Evolutionary conservation across 37 sponge, comb jelly and placozoan species (phyloP).

Genomic region (Aphrocallistes beatrix): DNA sequence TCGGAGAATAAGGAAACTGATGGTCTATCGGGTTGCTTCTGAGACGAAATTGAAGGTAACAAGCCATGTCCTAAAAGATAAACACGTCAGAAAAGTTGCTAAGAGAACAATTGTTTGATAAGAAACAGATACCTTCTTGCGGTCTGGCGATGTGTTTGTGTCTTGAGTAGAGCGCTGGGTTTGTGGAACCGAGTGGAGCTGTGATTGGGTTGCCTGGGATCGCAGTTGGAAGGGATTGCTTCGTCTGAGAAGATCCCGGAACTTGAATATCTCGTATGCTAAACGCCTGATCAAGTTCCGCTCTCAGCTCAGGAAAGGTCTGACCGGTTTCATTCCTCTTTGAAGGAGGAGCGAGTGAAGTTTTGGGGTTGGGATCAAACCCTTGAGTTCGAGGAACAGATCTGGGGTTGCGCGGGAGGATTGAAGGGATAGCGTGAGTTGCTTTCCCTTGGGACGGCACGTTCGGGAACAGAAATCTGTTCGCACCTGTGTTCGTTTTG

Average conservation of each 20-base stretch:
- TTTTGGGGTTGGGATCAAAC: too few species aligned
- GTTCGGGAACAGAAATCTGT: neutral
- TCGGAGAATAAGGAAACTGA: neutral
- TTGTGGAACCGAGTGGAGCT: neutral
- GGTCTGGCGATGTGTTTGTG: neutral
- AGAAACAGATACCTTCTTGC: neutral
- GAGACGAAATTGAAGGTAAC: neutral
- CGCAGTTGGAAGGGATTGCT: neutral
- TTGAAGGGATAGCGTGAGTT: too few species aligned
- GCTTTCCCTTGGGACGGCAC: neutral
- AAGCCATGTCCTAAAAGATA: neutral
- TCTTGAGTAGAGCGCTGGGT: neutral
- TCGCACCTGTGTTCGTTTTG: neutral
- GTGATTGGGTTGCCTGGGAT: neutral
- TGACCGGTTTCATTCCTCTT: neutral
- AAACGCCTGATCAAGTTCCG: neutral
- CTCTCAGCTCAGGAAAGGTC: neutral
- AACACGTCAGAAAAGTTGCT: too few species aligned
- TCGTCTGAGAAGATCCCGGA: neutral
- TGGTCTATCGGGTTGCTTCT: neutral
- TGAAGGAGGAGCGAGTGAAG: neutral
- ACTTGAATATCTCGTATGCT: constrained; percentile 6
- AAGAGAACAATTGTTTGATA: too few species aligned
- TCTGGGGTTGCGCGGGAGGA: too few species aligned
- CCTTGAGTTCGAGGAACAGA: too few species aligned